Base-by-base conservation (phyloP, 2,113 vertebrate genomes). In the Pterocles gutturalis region DNA sequence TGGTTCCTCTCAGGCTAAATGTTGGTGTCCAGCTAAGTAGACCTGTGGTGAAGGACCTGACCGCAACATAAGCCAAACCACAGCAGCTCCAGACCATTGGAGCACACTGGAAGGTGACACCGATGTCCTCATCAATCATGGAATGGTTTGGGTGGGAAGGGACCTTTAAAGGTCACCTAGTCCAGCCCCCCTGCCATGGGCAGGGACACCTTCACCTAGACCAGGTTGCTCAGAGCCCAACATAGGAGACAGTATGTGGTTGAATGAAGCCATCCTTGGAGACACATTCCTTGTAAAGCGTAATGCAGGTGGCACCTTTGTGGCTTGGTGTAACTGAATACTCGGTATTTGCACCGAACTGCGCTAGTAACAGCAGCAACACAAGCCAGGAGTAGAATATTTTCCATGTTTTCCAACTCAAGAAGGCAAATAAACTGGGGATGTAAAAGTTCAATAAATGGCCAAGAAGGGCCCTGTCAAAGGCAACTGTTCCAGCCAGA, bases 1-100 rank as follows among this genome's bases (percentile, higher is more conserved):
- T 33, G 18, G 6, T 70, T 49, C 45, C 22, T 67, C 14, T 17
- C 15, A 25, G 46, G 31, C 31, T 66, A 45, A 31, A n/a, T 10
- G 16, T 5, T 45, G 72, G 25, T 4, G 9, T 76, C 33, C 13
- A 54, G n/a, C 43, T n/a, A 41, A 26, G 38, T 1, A 69, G 54
- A 69, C 17, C 29, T 54, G 49, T 43, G 49, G 7, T 36, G n/a
- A 45, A n/a, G 49, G n/a, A 5, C 17, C 20, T 77, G 41, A 49
- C 58, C 33, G 46, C 62, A 79, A 14, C 22, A 13, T 15, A 38
- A 78, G 26, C 31, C 43, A 54, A 49, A 33, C 41, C 1, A 1
- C 0, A 0, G 48, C 61, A 49, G 33, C 49, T 91, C 18, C 61
- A 62, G 79, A 20, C 51, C 1, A 0, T 18, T 62, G 43, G 53